Evolutionary conservation across 2,888 invertebrate species (phyloP).

Genomic region (Dugesia japonica): DNA sequence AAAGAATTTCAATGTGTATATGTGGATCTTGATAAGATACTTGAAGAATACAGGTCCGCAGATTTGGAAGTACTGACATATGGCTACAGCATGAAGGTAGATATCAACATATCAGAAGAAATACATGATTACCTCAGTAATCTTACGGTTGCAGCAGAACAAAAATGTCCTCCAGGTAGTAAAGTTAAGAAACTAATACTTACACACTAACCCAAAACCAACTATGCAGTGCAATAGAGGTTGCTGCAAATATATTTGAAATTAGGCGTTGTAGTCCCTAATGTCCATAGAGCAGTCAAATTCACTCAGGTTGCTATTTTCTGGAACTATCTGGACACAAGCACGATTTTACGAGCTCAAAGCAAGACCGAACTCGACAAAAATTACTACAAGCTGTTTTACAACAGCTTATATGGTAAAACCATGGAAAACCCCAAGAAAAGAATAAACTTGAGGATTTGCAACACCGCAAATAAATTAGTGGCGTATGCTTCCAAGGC

Average conservation of each 20-base stretch:
- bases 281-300: conserved; percentile 38
- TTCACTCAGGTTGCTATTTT: conserved; percentile 39
- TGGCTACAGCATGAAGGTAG: too few relatives aligned
- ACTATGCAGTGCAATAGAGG: conserved; percentile 42
- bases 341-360: conserved; percentile 37
- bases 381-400: conserved; percentile 37
- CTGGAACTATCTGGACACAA: conserved; percentile 39
- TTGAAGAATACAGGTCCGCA: too few relatives aligned
- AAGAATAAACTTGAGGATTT: conserved; percentile 41
- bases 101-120: too few relatives aligned
- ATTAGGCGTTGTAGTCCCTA: conserved; percentile 37
- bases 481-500: conserved; percentile 34
- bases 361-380: conserved; percentile 40
- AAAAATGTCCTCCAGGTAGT: too few relatives aligned
- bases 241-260: conserved; percentile 40
- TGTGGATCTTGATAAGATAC: too few relatives aligned
- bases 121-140: too few relatives aligned
- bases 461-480: conserved; percentile 22
- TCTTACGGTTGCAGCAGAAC: too few relatives aligned
- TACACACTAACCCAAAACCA: conserved; percentile 36
- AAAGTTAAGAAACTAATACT: conserved; percentile 36
- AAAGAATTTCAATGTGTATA: too few relatives aligned
- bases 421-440: conserved; percentile 46
- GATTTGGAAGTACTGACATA: too few relatives aligned
- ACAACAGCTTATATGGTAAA: neutral